Evolutionary conservation across 2,113 vertebrate genomes (phyloP), one percentile per base, ranked within the genome.

Genomic region (Rhabdornis inornatus): DNA sequence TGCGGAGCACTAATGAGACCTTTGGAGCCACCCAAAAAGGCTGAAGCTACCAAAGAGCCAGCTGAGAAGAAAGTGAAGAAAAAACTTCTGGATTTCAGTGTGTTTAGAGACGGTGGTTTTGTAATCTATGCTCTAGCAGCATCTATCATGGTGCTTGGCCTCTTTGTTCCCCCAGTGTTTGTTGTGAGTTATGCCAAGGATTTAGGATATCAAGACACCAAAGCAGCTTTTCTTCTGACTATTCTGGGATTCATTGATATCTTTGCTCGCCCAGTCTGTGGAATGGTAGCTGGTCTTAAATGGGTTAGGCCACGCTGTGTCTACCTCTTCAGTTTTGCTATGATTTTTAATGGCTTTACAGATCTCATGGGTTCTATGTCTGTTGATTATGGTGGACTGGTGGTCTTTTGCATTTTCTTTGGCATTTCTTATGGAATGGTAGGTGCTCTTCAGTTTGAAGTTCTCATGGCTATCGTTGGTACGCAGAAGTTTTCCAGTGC

Each of bases 371-470:
- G 99, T 12, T 99, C 99, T 60, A 95, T 98, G 22, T 94, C 98
- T 68, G 47, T 57, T 10, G 97, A 98, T 94, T 99, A 99, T 5
- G 6, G 82, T 1, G 97, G 98, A 18, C 97, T 99, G 84, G 99
- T 98, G 39, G 97, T 99, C 60, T 99, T 99, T 92, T 99, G 99
- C 86, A 97, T 99, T 97, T 99, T 99, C 97, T 99, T 99, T 37
- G 99, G 99, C 89, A 96, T 99, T 95, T 99, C 99, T 71, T 99
- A 99, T 0, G 99, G 99, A 78, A 99, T 99, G 99, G 99, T 99
- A 95, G 99, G 99, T 4, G 99, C 99, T 10, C 98, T 99, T 87
- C 99, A 99, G 97, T 99, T 99, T 75, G 99, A 99, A 97, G 99
- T 99, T 85, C 98, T 99, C 78, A 99, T 99, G 99, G 94, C 98